Evolutionary conservation across 1,140 invertebrate species (phyloP).

Genomic region (Hermatobates lingyangjiaoensis): DNA sequence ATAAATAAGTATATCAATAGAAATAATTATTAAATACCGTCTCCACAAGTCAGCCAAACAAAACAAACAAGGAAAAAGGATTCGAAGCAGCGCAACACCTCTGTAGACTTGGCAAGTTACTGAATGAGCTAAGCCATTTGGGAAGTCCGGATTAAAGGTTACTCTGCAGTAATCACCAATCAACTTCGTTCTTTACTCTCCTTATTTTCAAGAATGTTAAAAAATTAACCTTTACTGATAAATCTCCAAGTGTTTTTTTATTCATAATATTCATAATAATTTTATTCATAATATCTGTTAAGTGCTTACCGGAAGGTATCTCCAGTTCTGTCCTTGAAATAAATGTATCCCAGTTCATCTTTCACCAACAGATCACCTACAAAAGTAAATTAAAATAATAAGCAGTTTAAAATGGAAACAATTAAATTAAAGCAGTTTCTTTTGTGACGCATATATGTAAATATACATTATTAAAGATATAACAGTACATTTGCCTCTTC

Average conservation of each 20-base stretch:
- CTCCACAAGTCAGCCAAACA: too few species aligned
- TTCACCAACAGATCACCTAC: constrained; percentile 49
- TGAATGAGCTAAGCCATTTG: too few species aligned
- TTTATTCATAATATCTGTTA: not conserved
- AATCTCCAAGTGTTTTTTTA: not conserved
- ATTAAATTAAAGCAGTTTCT: not conserved
- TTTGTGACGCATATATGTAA: not conserved
- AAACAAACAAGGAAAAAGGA: too few species aligned
- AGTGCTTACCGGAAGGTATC: constrained; percentile 37
- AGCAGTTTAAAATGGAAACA: constrained; percentile 26
- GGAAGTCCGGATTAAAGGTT: too few species aligned
- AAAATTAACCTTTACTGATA: not conserved
- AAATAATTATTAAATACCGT: too few species aligned
- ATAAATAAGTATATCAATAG: too few species aligned
- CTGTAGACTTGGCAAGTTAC: too few species aligned
- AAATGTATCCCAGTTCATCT: constrained; percentile 54
- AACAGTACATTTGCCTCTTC: not conserved
- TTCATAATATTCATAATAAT: not conserved
- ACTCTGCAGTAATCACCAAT: too few species aligned
- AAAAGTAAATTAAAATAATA: not conserved
- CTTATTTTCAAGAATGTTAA: not conserved
- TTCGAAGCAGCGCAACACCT: too few species aligned
- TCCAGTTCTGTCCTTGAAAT: constrained; percentile 52
- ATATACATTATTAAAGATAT: not conserved
- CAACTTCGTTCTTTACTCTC: too few species aligned